These are phyloP conservation scores for Eupristina koningsbergeri DNA, from an alignment of 1,140 invertebrate species.

Conservation along the genomic window DNA sequence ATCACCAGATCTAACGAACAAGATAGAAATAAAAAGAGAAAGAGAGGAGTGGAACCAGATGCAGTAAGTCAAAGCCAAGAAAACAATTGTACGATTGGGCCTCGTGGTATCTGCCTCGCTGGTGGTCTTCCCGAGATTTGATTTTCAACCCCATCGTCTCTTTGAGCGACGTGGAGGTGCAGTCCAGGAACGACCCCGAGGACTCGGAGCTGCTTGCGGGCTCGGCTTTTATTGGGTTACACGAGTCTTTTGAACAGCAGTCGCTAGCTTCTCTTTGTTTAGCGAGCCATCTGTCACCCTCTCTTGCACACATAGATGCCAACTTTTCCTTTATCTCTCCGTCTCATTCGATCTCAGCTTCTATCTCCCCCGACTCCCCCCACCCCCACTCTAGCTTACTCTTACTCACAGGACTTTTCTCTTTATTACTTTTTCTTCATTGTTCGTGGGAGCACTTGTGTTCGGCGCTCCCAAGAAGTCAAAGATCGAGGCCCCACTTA, in stretches of 20 bases:
- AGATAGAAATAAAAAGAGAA: background rate
- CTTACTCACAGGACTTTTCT: constrained; percentile 18
- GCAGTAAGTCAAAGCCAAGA: constrained; percentile 37
- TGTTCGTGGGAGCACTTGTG: constrained; percentile 25
- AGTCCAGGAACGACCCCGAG: constrained; percentile 25
- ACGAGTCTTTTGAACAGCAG: constrained; percentile 59
- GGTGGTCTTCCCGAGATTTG: constrained; percentile 55
- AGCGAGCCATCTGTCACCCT: constrained; percentile 63
- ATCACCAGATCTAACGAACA: constrained; percentile 7
- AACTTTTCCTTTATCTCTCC: constrained; percentile 49
- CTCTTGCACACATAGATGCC: constrained; percentile 26
- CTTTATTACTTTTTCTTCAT: constrained; percentile 48
- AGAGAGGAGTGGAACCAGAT: constrained; percentile 12
- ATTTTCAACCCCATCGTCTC: constrained; percentile 64
- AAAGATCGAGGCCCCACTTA: constrained; percentile 14
- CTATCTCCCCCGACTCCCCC: constrained; percentile 5
- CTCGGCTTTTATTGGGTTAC: constrained; percentile 63
- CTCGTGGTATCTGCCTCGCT: background rate
- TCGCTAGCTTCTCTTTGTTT: constrained; percentile 63
- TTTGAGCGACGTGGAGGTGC: constrained; percentile 26
- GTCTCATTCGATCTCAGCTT: background rate
- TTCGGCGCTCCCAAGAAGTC: constrained; percentile 14
- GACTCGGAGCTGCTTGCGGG: constrained; percentile 31
- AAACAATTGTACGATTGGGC: constrained; percentile 48
- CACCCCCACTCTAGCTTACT: background rate